These are phyloP conservation scores for Clarias gariepinus DNA, from an alignment of 2,113 vertebrate genomes.

Conservation along the genomic window DNA sequence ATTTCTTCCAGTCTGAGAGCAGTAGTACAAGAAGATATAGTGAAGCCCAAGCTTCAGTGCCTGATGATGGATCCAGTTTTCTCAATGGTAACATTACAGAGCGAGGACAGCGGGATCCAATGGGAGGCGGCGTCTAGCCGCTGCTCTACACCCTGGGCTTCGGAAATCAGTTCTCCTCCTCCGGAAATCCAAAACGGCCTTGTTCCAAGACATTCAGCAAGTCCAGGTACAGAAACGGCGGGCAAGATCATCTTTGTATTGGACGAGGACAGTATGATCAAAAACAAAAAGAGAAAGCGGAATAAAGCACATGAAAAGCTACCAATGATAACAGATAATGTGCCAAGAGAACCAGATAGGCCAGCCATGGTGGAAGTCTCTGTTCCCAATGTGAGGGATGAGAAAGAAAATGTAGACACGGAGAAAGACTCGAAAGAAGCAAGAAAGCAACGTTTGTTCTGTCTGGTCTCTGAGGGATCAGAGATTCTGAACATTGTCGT, in stretches of 20 bases:
- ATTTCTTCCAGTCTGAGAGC: slow-evolving; percentile 78
- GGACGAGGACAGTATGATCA: slow-evolving; percentile 80
- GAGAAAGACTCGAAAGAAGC: slow-evolving; percentile 49
- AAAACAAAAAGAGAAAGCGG: slow-evolving; percentile 69
- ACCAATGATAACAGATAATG: slow-evolving; percentile 37
- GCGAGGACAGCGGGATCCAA: slow-evolving; percentile 87
- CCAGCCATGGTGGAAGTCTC: slow-evolving; percentile 70
- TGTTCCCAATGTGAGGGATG: slow-evolving; percentile 62
- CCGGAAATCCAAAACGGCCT: slow-evolving; percentile 72
- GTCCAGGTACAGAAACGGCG: slow-evolving; percentile 69
- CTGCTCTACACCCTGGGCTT: slow-evolving; percentile 83
- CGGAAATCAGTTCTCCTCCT: slow-evolving; percentile 75
- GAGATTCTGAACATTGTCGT: slow-evolving; percentile 91
- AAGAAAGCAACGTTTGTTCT: slow-evolving; percentile 80
- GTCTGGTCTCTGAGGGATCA: slow-evolving; percentile 87
- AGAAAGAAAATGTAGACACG: slow-evolving; percentile 50
- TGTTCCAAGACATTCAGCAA: slow-evolving; percentile 45
- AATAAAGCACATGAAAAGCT: slow-evolving; percentile 52
- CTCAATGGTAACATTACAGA: slow-evolving; percentile 90
- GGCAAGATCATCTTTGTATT: slow-evolving; percentile 86
- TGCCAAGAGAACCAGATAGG: slow-evolving; percentile 51
- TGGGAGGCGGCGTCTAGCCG: slow-evolving; percentile 90
- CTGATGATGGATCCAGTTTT: slow-evolving; percentile 88
- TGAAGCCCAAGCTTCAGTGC: slow-evolving; percentile 85
- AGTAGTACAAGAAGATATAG: slow-evolving; percentile 76